Evolutionary conservation across 2,113 vertebrate species (phyloP).

Genomic region (Eolophus roseicapilla): DNA sequence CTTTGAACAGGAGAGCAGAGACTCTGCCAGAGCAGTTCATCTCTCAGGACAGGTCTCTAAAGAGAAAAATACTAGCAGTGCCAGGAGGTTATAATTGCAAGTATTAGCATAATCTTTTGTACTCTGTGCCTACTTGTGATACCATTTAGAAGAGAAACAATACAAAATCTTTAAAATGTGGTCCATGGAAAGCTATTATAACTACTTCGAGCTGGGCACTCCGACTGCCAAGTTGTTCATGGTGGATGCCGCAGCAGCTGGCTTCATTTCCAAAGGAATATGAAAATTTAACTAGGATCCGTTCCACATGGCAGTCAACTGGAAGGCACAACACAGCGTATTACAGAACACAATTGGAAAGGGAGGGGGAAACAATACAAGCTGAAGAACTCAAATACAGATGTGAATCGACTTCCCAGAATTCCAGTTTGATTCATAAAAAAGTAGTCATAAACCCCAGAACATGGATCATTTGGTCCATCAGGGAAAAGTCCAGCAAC

Average conservation of each 20-base stretch:
- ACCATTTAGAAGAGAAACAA: neutral
- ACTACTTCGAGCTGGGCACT: neutral
- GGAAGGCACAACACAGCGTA: neutral
- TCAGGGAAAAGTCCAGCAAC: neutral
- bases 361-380: neutral
- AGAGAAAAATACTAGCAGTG: neutral
- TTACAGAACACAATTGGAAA: neutral
- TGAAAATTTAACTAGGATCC: neutral
- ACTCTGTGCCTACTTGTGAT: neutral
- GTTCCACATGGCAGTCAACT: neutral
- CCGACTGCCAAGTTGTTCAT: neutral
- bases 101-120: neutral
- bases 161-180: neutral
- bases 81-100: neutral
- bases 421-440: neutral
- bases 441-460: neutral
- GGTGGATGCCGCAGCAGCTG: neutral
- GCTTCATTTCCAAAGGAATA: neutral
- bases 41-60: neutral
- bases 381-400: neutral
- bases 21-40: neutral
- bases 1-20: neutral
- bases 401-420: neutral
- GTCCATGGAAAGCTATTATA: neutral
- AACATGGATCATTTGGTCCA: neutral